phyloP scores from a whole-genome alignment of 2,888 invertebrate species.

The Doris montereyensis region DNA sequence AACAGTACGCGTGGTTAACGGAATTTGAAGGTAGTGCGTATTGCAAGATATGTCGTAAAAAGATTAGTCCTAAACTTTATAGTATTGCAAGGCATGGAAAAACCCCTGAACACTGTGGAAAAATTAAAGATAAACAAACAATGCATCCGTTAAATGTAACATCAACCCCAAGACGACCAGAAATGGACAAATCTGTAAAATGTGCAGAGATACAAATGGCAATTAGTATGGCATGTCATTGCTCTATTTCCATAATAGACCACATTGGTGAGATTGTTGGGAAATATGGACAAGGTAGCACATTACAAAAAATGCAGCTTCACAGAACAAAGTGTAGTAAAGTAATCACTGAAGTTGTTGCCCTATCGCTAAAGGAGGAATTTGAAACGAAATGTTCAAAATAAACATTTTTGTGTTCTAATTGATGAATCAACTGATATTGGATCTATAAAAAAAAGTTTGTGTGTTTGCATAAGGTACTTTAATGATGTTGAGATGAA shows the following conservation, averaged over 20 bases:
- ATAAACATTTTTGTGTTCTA: neutral
- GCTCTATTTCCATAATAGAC: neutral
- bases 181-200: neutral
- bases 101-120: neutral
- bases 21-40: neutral
- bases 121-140: neutral
- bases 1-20: neutral
- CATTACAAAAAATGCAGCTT: neutral
- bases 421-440: neutral
- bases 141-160: neutral
- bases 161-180: neutral
- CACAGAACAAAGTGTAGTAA: neutral
- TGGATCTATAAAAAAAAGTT: neutral
- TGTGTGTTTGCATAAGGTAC: neutral
- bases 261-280: neutral
- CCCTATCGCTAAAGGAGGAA: neutral
- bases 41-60: neutral
- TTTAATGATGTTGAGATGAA: neutral
- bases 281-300: neutral
- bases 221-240: neutral
- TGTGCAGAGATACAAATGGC: neutral
- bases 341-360: neutral
- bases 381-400: neutral
- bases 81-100: neutral
- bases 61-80: neutral